These are phyloP conservation scores for Xenopus borealis DNA, from an alignment of 2,113 vertebrate species.

Conservation along the genomic window DNA sequence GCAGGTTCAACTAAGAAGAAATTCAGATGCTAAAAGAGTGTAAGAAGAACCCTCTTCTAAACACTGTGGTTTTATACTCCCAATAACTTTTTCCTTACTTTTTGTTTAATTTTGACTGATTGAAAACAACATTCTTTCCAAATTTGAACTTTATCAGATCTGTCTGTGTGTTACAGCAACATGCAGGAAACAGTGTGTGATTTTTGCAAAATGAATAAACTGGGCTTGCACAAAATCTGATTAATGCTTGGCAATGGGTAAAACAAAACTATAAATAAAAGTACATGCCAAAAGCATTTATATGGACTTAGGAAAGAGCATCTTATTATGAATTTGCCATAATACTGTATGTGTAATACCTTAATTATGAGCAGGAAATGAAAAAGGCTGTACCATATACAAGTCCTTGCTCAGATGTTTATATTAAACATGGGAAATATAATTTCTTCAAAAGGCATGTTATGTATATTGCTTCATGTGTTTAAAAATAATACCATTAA, in stretches of 20 bases:
- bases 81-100: slow-evolving; percentile 39
- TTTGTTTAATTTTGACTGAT: slow-evolving; percentile 53
- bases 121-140: slow-evolving; percentile 59
- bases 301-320: slow-evolving; percentile 62
- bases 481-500: slow-evolving; percentile 49
- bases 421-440: slow-evolving; percentile 50
- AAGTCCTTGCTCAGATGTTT: slow-evolving; percentile 64
- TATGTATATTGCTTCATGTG: slow-evolving; percentile 55
- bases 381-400: slow-evolving; percentile 62
- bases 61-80: slow-evolving; percentile 20
- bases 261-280: slow-evolving; percentile 63
- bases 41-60: slow-evolving; percentile 12
- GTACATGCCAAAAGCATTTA: slow-evolving; percentile 56
- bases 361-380: slow-evolving; percentile 68
- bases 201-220: slow-evolving; percentile 63
- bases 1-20: slow-evolving; percentile 8
- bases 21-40: slow-evolving; percentile 12
- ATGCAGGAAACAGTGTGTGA: slow-evolving; percentile 59
- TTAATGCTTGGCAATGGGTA: slow-evolving; percentile 60
- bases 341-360: slow-evolving; percentile 58
- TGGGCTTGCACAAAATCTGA: slow-evolving; percentile 67
- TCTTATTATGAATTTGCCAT: slow-evolving; percentile 57
- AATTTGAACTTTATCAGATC: slow-evolving; percentile 63
- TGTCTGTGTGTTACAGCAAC: slow-evolving; percentile 58
- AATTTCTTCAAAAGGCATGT: slow-evolving; percentile 57